Conservation (phyloP, 2,888 invertebrate genomes). For the Ophion slaviceki region DNA sequence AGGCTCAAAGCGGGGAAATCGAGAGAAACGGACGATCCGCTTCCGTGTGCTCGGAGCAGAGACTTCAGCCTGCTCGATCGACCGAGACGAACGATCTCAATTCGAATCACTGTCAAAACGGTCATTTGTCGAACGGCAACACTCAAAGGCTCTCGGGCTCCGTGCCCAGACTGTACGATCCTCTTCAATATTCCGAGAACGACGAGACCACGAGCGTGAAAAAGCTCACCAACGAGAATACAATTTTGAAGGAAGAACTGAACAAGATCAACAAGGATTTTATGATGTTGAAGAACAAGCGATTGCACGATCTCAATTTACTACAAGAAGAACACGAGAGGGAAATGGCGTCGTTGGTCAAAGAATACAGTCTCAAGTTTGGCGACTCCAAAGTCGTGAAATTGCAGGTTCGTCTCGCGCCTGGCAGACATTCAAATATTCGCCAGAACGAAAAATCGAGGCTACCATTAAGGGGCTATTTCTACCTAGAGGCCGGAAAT, state of each 20-base stretch:
- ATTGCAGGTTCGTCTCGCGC: slow-evolving; percentile 76
- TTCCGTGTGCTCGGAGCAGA: slow-evolving; percentile 75
- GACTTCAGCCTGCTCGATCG: slow-evolving; percentile 79
- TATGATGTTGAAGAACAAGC: slow-evolving; percentile 90
- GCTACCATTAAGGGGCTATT: not conserved
- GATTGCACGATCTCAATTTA: slow-evolving; percentile 91
- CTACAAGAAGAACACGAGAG: slow-evolving; percentile 83
- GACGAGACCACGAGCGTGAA: slow-evolving; percentile 84
- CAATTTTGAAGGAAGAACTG: slow-evolving; percentile 87
- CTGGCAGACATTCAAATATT: not conserved
- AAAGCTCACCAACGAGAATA: slow-evolving; percentile 85
- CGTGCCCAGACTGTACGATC: slow-evolving; percentile 80
- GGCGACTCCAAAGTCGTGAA: slow-evolving; percentile 81
- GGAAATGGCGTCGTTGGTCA: slow-evolving; percentile 82
- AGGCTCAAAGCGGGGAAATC: slow-evolving; percentile 67
- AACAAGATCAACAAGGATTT: slow-evolving; percentile 91
- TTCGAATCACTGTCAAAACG: slow-evolving; percentile 80
- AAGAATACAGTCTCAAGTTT: slow-evolving; percentile 81
- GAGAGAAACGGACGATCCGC: slow-evolving; percentile 69
- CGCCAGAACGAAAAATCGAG: not conserved
- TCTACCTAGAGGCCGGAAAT: too few relatives aligned
- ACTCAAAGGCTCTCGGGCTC: slow-evolving; percentile 75
- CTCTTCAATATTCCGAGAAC: slow-evolving; percentile 81
- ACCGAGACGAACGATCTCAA: slow-evolving; percentile 81
- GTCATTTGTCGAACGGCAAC: slow-evolving; percentile 73